phyloP scores from a whole-genome alignment of 2,113 vertebrate genomes.

The Hemibagrus wyckioides region DNA sequence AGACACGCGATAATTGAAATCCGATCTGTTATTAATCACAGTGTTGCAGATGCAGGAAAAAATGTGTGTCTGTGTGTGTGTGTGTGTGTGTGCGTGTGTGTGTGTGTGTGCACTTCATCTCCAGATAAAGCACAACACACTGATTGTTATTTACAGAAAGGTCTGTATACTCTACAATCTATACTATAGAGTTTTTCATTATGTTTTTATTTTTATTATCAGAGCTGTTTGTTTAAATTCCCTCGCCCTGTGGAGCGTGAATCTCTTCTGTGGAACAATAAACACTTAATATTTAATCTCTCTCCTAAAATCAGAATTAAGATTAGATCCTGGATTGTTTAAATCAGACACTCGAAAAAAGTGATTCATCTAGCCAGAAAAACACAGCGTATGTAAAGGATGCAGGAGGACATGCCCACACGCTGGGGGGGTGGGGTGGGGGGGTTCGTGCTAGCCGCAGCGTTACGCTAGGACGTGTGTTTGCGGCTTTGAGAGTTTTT shows the following conservation, averaged over 20 bases:
- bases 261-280: constrained; percentile 35
- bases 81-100: neutral
- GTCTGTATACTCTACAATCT: neutral
- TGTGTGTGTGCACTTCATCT: neutral
- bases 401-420: neutral
- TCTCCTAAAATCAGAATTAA: constrained; percentile 53
- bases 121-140: neutral
- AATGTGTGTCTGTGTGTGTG: neutral
- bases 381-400: neutral
- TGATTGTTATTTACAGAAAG: neutral
- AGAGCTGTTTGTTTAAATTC: neutral
- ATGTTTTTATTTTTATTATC: too few species aligned
- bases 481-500: constrained; percentile 47
- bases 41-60: neutral
- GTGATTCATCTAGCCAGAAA: neutral
- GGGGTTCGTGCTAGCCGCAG: neutral
- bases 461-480: neutral
- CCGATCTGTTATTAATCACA: constrained; percentile 13
- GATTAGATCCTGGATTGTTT: constrained; percentile 13
- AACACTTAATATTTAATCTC: constrained; percentile 47
- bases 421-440: neutral
- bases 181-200: neutral
- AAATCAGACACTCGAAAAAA: neutral
- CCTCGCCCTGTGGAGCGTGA: neutral
- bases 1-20: constrained; percentile 29